Evolutionary conservation across 2,888 invertebrate genomes (phyloP).

Genomic region (Euzophera pinguis): DNA sequence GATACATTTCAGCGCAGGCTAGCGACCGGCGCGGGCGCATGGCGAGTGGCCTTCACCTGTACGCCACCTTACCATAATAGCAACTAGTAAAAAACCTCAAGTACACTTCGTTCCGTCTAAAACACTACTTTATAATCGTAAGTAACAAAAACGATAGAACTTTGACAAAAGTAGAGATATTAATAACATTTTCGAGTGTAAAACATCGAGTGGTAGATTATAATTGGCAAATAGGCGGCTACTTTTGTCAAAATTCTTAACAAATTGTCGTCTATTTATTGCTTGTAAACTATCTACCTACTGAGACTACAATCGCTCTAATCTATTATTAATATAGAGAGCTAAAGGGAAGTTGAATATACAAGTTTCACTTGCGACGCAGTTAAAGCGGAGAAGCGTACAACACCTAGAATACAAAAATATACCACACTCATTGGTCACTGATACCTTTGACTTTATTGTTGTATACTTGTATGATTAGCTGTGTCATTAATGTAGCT

Average conservation of each 20-base stretch:
- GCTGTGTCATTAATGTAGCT: neutral
- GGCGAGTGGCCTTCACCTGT: neutral
- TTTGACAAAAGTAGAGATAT: constrained; percentile 59
- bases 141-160: constrained; percentile 47
- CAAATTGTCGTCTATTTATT: constrained; percentile 64
- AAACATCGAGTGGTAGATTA: neutral
- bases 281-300: constrained; percentile 69
- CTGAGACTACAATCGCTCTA: constrained; percentile 42
- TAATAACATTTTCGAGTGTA: constrained; percentile 25
- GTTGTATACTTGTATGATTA: neutral
- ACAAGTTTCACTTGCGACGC: constrained; percentile 28
- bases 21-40: neutral
- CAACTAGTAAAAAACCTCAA: constrained; percentile 43
- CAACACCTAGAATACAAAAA: constrained; percentile 30
- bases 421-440: constrained; percentile 34
- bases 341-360: constrained; percentile 30
- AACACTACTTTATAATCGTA: constrained; percentile 42
- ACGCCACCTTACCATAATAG: constrained; percentile 9
- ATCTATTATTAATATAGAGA: constrained; percentile 32
- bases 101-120: constrained; percentile 47
- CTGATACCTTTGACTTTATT: constrained; percentile 15
- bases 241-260: constrained; percentile 61
- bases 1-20: constrained; percentile 15
- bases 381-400: constrained; percentile 21
- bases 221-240: constrained; percentile 22